A percentile compares a stretch with the other conserved stretches of the same genome.
These are phyloP conservation scores for Platysternon megacephalum DNA, from an alignment of 2,113 vertebrate genomes.

Conservation along the genomic window DNA sequence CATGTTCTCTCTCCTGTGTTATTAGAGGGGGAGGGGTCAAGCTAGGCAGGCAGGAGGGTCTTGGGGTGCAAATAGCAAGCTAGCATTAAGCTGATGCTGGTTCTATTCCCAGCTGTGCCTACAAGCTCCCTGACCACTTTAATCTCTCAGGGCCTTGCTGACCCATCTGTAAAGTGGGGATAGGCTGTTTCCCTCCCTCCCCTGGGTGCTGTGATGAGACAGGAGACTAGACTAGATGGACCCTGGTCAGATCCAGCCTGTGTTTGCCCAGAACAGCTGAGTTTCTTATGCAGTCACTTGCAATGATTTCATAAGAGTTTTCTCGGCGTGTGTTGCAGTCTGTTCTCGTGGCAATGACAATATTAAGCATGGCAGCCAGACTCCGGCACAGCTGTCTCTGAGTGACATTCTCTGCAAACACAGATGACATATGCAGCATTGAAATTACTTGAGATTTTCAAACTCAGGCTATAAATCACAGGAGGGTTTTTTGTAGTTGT, in stretches of 20 bases:
- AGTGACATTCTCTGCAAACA: background rate
- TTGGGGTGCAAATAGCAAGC: no score
- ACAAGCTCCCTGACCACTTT: no score
- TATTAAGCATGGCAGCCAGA: background rate
- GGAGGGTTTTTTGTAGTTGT: background rate
- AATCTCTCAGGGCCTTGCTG: no score
- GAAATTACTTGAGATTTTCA: background rate
- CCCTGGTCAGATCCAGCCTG: background rate
- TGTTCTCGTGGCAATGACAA: background rate
- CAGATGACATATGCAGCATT: background rate
- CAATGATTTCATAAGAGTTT: background rate
- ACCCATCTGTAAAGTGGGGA: no score
- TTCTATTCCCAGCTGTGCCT: no score
- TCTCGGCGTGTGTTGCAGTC: background rate
- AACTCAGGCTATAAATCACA: background rate
- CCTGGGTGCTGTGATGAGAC: no score
- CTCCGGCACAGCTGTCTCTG: background rate
- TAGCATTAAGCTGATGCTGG: no score
- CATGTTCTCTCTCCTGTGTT: no score
- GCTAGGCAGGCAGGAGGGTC: no score
- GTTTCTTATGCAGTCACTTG: background rate
- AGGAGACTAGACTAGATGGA: background rate
- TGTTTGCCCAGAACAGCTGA: background rate
- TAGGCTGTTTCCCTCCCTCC: no score
- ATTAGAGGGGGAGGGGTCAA: no score